Percentiles rank a stretch among this genome's conserved stretches.
Evolutionary conservation across 2,888 invertebrate genomes (phyloP).

Genomic region (Ophion obscuratus): DNA sequence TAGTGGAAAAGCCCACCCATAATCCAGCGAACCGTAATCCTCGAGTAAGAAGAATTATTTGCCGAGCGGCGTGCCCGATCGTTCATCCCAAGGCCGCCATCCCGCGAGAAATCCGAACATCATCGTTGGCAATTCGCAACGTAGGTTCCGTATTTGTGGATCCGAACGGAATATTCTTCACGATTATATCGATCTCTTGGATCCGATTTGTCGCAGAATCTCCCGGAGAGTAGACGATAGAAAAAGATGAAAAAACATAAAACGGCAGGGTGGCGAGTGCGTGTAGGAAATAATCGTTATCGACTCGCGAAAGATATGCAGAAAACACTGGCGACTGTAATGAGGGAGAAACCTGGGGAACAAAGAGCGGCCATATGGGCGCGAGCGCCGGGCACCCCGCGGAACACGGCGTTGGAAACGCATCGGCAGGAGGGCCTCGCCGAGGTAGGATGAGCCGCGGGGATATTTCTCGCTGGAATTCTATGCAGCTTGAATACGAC

Average conservation of each 20-base stretch:
- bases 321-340: too few species aligned
- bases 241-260: too few species aligned
- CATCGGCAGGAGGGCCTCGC: slow-evolving; percentile 18
- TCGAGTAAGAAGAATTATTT: too few species aligned
- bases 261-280: too few species aligned
- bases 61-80: too few species aligned
- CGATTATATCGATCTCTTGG: neutral
- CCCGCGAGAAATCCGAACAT: too few species aligned
- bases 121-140: too few species aligned
- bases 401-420: neutral
- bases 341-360: slow-evolving; percentile 11
- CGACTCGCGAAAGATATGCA: slow-evolving; percentile 6
- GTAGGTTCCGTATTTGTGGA: neutral
- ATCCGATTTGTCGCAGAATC: too few species aligned
- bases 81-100: too few species aligned
- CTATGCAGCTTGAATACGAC: slow-evolving; percentile 21
- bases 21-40: too few species aligned
- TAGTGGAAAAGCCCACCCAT: too few species aligned
- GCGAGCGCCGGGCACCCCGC: slow-evolving; percentile 3
- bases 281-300: slow-evolving; percentile 19
- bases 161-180: neutral
- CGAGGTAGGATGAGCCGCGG: slow-evolving; percentile 7
- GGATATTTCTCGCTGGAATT: neutral
- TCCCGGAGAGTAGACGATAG: neutral
- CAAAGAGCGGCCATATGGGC: slow-evolving; percentile 36